Conservation (phyloP, 2,888 invertebrate genomes). For the Pristionchus exspectatus region DNA sequence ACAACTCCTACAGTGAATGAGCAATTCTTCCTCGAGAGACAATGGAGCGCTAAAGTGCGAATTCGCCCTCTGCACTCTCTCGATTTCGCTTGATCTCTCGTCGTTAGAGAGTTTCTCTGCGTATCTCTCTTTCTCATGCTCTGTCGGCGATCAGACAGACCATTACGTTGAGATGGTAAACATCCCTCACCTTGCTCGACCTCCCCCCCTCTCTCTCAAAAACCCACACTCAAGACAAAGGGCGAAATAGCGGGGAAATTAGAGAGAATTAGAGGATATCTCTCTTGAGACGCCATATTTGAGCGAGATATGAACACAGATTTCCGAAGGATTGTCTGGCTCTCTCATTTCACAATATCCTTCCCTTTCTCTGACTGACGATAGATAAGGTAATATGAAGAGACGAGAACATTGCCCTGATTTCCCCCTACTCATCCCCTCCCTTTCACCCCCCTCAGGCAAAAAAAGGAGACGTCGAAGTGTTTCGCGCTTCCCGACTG, state of each 20-base stretch:
- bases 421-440: background rate
- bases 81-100: too few relatives aligned
- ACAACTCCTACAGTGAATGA: background rate
- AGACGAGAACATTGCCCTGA: too few relatives aligned
- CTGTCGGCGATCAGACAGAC: background rate
- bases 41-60: constrained; percentile 16
- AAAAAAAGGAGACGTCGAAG: background rate
- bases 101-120: too few relatives aligned
- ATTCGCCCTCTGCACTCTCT: background rate
- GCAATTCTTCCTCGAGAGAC: background rate
- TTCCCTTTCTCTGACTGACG: too few relatives aligned
- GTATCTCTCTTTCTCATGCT: too few relatives aligned
- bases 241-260: background rate
- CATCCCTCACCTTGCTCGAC: background rate
- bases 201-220: background rate
- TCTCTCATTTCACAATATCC: too few relatives aligned
- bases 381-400: too few relatives aligned
- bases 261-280: background rate
- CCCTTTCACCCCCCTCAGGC: background rate
- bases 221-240: background rate
- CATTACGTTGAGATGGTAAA: background rate
- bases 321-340: too few relatives aligned
- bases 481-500: background rate
- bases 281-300: background rate
- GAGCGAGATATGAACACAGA: constrained; percentile 36